Evolutionary conservation across 2,113 vertebrate species (phyloP), one percentile per base, ranked within the genome.

Genomic region (Albula glossodonta): DNA sequence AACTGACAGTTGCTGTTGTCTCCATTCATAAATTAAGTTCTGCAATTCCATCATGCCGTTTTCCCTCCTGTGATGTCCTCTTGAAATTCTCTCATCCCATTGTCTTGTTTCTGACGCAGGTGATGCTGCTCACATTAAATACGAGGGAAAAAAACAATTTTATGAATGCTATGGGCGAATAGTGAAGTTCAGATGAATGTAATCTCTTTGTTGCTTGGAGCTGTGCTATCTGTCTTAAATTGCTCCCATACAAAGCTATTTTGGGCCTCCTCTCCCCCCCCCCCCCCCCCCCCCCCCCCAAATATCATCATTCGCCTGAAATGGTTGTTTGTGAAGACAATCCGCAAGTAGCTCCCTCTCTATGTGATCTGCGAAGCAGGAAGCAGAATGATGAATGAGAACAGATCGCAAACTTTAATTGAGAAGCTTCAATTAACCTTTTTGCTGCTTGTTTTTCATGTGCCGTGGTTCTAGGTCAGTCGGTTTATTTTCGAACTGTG

Each of bases 121-220:
- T 81, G 79, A 50, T 48, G 79, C 51, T 51, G 49, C 41, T 52
- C 19, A 22, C 11, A 81, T 49, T 81, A 48, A 81, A 81, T 81
- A 66, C 22, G 25, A 78, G n/a, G 41, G 3, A 17, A 31, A 49
- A 50, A 79, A 15, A 77, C 70, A 77, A 19, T n/a, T 19, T 79
- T 41, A 15, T 5, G 13, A 12, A 22, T 81, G 80, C 80, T 13
- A 17, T 3, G 22, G n/a, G 49, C 22, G 12, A 81, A 50, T 53
- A 80, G 25, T 80, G 51, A 56, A 6, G 84, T 85, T 84, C 9
- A 51, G 60, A 66, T 81, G 50, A 74, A 81, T 85, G 49, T 86
- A 52, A 51, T 15, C n/a, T 22, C 51, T 86, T 19, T 80, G 9
- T 63, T 51, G 78, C 78, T 63, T 5, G 22, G 57, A 52, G 84